phyloP scores from a whole-genome alignment of 2,113 vertebrate species.

The Gopherus flavomarginatus region DNA sequence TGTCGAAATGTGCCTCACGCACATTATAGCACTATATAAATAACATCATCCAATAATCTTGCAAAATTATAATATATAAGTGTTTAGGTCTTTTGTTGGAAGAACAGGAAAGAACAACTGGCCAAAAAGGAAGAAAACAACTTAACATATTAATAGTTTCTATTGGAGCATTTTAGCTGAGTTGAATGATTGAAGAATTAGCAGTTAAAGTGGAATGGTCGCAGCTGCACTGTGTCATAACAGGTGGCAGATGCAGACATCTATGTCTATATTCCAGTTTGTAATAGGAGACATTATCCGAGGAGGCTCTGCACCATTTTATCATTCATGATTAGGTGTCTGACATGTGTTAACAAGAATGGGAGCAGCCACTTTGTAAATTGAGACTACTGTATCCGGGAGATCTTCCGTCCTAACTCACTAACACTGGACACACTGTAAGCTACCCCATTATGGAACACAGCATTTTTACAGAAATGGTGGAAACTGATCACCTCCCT shows the following conservation, averaged over 20 bases:
- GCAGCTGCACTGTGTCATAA: slow-evolving; percentile 44
- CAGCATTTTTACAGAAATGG: not conserved
- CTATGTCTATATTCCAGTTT: not conserved
- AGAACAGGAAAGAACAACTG: slow-evolving; percentile 6
- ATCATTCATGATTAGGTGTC: not conserved
- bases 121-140: slow-evolving; percentile 18
- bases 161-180: not conserved
- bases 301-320: slow-evolving; percentile 6
- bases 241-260: not conserved
- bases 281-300: not conserved
- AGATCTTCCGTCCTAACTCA: not conserved
- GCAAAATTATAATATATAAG: slow-evolving; percentile 1
- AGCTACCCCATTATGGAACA: not conserved
- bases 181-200: slow-evolving; percentile 4
- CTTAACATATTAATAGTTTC: not conserved
- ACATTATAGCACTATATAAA: not conserved
- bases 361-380: not conserved
- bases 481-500: not conserved
- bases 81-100: not conserved
- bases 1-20: not conserved
- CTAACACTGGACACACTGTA: not conserved
- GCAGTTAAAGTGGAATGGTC: slow-evolving; percentile 15
- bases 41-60: not conserved
- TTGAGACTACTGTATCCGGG: not conserved
- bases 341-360: not conserved